Evolutionary conservation across 2,797 vertebrate genomes (phyloP), one percentile per base, ranked within the genome.

Genomic region (Dromococcyx pavoninus): DNA sequence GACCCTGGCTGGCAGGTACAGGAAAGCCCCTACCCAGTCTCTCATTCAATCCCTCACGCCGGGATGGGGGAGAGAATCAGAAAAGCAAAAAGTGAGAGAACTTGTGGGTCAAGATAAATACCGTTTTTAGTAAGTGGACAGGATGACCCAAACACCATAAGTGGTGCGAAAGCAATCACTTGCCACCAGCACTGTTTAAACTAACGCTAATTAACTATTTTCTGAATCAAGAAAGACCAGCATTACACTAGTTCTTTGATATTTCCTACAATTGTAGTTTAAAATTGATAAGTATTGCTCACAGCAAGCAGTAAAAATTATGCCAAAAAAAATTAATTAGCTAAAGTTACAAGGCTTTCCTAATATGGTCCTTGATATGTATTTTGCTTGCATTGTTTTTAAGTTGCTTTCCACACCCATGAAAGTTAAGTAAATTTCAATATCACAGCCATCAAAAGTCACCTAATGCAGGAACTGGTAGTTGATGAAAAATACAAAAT

Each of bases 201-300:
- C 9, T 73, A 86, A 73, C 3, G 4, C 69, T 77, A 83, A 76
- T 80, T 91, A 67, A 70, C 10, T 84, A 22, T 73, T 75, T 86
- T 88, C 66, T 86, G 35, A 93, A 80, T 77, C 54, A 89, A 77
- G 71, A 27, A 72, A 65, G 50, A 92, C 28, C 4, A 5, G 28
- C n/a, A 67, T 91, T 89, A 71, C 75, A 66, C 66, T 83, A 84
- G n/a, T 56, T 92, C 48, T 84, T 84, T 83, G 51, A 33, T 86
- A 88, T 37, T 93, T 88, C 78, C 81, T 87, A 43, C 65, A 58
- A 48, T 41, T 92, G 37, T 89, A 80, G n/a, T 88, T 92, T 41
- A 62, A 78, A 91, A 72, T 33, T 87, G 67, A 7, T 39, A 88
- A 80, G 27, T 48, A 74, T 37, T 69, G 60, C 82, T 89, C 35